Conservation (phyloP, 2,113 vertebrate species). For the Rhagologus leucostigma region DNA sequence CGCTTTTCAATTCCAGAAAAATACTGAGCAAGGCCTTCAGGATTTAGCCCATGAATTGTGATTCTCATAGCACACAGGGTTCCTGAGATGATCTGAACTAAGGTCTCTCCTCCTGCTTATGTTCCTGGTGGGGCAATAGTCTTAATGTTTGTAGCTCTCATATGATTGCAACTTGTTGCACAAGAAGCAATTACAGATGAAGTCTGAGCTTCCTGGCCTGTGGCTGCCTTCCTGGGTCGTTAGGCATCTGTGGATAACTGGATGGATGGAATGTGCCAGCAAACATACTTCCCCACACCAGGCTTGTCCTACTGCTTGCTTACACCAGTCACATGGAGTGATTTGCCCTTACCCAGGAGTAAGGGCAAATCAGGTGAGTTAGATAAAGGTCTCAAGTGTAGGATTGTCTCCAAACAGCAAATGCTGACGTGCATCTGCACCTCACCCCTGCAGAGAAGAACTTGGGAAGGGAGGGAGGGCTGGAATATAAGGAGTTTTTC, state of each 20-base stretch:
- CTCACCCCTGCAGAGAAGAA: not conserved
- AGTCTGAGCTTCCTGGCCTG: not conserved
- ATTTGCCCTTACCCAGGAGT: not conserved
- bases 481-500: not conserved
- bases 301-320: not conserved
- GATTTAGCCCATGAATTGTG: not conserved
- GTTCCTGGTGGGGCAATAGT: not conserved
- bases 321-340: not conserved
- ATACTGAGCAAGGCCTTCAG: not conserved
- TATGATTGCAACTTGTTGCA: not conserved
- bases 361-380: not conserved
- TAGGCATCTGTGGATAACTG: not conserved
- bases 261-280: not conserved
- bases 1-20: not conserved
- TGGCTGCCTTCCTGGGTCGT: not conserved
- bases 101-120: not conserved
- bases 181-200: not conserved
- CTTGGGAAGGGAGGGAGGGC: not conserved
- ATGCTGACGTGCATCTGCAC: not conserved
- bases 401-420: not conserved
- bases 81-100: not conserved
- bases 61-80: not conserved
- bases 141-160: not conserved
- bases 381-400: not conserved
- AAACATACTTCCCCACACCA: not conserved